Evolutionary conservation across 2,113 vertebrate species (phyloP).

Genomic region (Oreochromis aureus): DNA sequence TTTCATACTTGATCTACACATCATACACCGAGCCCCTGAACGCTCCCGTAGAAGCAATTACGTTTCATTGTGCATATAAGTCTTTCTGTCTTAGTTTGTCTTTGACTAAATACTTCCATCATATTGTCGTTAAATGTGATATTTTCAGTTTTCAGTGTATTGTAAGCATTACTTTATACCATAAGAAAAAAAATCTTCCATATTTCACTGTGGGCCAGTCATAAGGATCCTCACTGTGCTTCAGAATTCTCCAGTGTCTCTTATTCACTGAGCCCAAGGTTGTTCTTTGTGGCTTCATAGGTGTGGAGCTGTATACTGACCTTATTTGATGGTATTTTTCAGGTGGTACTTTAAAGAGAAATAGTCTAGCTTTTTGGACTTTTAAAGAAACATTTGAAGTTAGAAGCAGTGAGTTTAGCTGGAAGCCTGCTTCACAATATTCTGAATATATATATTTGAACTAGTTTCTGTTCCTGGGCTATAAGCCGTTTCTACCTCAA

Average conservation of each 20-base stretch:
- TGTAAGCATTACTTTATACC: background rate
- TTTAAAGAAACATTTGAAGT: background rate
- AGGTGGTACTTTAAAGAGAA: background rate
- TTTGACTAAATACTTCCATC: background rate
- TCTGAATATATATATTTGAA: background rate
- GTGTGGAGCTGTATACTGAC: background rate
- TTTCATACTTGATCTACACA: accelerated
- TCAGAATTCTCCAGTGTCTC: background rate
- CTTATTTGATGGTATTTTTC: background rate
- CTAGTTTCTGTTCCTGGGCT: background rate
- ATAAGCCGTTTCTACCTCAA: background rate
- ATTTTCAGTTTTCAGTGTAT: background rate
- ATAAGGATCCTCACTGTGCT: background rate
- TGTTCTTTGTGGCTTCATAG: background rate
- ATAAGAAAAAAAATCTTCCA: background rate
- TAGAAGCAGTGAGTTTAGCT: background rate
- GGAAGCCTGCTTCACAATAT: background rate
- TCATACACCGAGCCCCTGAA: background rate
- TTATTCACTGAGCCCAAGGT: background rate
- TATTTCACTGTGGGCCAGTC: background rate
- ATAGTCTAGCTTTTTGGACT: background rate
- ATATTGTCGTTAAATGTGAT: background rate
- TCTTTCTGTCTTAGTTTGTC: background rate
- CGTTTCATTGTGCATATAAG: background rate
- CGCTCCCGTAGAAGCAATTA: accelerated